Conservation (phyloP, 2,113 vertebrate species). For the Phoenicopterus ruber region DNA sequence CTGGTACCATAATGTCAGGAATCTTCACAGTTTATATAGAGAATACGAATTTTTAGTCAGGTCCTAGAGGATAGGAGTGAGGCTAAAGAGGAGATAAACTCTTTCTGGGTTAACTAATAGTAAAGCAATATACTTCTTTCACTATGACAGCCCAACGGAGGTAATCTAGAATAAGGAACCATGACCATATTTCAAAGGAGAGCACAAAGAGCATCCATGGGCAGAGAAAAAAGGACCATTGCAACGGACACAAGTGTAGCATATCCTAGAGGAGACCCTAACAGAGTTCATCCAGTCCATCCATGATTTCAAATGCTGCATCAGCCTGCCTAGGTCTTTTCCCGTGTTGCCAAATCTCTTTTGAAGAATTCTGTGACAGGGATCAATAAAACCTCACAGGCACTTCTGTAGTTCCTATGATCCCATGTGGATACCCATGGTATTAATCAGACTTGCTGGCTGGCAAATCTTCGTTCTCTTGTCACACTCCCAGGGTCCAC, state of each 20-base stretch:
- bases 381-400: neutral
- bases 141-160: neutral
- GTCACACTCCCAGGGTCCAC: neutral
- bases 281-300: neutral
- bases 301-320: neutral
- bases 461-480: neutral
- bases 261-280: neutral
- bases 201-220: neutral
- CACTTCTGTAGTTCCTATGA: neutral
- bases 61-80: neutral
- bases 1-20: neutral
- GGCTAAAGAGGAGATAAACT: neutral
- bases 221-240: neutral
- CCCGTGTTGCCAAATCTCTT: neutral
- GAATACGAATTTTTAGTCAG: neutral
- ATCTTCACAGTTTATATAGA: neutral
- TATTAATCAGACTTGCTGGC: neutral
- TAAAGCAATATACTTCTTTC: neutral
- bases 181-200: neutral
- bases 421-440: neutral
- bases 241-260: neutral
- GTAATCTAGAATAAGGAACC: neutral
- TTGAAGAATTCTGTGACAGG: neutral
- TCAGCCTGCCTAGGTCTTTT: neutral
- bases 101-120: neutral